Conservation (phyloP, 2,113 vertebrate species). For the Pycnonotus jocosus region DNA sequence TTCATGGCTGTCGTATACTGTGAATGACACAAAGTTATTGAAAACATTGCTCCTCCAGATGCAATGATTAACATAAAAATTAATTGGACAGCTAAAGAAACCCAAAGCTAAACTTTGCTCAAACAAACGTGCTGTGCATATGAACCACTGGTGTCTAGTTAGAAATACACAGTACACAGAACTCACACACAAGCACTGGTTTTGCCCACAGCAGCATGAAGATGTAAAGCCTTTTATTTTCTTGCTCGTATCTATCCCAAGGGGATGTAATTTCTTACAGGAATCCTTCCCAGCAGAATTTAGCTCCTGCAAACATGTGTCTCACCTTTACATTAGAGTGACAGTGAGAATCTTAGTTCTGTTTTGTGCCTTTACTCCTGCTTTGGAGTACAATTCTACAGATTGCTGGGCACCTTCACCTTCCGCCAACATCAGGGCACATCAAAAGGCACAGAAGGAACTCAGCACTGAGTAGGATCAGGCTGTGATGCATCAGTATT, state of each 20-base stretch:
- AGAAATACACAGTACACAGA: not conserved
- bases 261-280: not conserved
- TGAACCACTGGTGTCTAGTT: not conserved
- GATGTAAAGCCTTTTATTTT: not conserved
- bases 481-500: not conserved
- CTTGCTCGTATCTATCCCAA: not conserved
- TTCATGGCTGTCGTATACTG: rapidly evolving
- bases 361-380: not conserved
- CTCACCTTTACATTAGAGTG: not conserved
- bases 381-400: not conserved
- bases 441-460: not conserved
- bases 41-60: not conserved
- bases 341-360: not conserved
- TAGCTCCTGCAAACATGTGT: not conserved
- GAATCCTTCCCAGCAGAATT: not conserved
- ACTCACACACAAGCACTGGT: not conserved
- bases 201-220: not conserved
- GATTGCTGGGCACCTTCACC: not conserved
- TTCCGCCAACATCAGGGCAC: not conserved
- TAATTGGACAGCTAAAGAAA: not conserved
- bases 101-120: not conserved
- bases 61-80: not conserved
- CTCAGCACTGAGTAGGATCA: not conserved
- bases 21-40: not conserved
- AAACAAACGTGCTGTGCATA: not conserved